Conservation (phyloP, 2,797 vertebrate species). For the Oryzias dopingdopingensis region DNA sequence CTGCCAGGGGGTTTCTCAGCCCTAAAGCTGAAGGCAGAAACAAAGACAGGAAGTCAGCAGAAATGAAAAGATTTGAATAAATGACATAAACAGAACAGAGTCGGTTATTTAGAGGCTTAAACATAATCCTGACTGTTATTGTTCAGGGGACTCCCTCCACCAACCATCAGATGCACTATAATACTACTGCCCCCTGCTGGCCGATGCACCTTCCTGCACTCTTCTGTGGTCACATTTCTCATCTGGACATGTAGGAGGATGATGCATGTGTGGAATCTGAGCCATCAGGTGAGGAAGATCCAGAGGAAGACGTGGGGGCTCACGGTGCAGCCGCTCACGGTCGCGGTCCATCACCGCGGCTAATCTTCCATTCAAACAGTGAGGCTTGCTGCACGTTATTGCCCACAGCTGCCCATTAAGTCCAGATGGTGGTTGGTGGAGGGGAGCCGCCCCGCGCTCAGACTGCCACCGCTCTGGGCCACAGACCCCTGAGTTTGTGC, state of each 20-base stretch:
- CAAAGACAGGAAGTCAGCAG: background rate
- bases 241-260: slow-evolving; percentile 22
- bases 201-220: slow-evolving; percentile 25
- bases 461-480: slow-evolving; percentile 25
- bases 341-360: slow-evolving; percentile 73
- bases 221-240: background rate
- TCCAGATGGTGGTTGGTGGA: slow-evolving; percentile 61
- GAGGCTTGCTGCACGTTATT: slow-evolving; percentile 61
- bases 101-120: slow-evolving; percentile 1
- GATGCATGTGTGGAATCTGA: slow-evolving; percentile 16
- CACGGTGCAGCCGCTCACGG: slow-evolving; percentile 71
- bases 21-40: slow-evolving; percentile 76
- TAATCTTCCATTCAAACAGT: slow-evolving; percentile 74
- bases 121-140: slow-evolving; percentile 2
- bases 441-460: slow-evolving; percentile 49
- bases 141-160: slow-evolving; percentile 26
- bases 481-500: slow-evolving; percentile 21
- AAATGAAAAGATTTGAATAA: slow-evolving; percentile 17
- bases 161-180: slow-evolving; percentile 46
- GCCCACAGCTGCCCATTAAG: slow-evolving; percentile 69
- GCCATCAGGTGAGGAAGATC: slow-evolving; percentile 49
- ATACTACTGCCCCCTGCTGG: slow-evolving; percentile 80
- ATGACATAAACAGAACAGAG: slow-evolving; percentile 1
- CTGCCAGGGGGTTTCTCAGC: slow-evolving; percentile 83
- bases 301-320: slow-evolving; percentile 55